Evolutionary conservation across 2,797 vertebrate genomes (phyloP).

Genomic region (Sebastes diaconus): DNA sequence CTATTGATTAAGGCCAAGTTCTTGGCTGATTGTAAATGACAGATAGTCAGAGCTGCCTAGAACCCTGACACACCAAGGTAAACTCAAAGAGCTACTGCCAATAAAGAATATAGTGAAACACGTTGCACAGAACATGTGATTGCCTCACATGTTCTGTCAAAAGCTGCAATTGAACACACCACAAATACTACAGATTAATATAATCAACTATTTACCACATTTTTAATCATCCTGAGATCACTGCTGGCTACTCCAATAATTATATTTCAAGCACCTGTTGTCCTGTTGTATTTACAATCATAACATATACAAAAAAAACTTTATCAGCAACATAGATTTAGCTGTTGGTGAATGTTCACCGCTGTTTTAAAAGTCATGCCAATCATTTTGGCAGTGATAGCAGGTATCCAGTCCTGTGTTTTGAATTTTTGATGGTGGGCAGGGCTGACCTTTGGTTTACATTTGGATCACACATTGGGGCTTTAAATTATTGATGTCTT

Average conservation of each 20-base stretch:
- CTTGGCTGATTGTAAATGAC: conserved; percentile 5
- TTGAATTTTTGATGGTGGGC: conserved; percentile 58
- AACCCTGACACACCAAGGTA: neutral
- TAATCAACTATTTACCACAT: neutral
- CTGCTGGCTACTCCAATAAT: neutral
- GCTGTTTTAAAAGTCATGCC: neutral
- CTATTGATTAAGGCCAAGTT: conserved; percentile 12
- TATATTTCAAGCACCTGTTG: neutral
- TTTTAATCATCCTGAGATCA: neutral
- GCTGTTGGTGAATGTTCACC: neutral
- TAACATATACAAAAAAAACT: neutral
- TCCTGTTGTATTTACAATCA: neutral
- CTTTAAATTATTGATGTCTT: conserved; percentile 60
- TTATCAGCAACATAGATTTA: neutral
- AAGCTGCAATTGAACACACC: neutral
- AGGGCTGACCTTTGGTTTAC: conserved; percentile 66
- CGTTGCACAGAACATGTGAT: neutral
- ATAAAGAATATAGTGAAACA: neutral
- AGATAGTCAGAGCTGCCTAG: neutral
- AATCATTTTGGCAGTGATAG: conserved; percentile 7
- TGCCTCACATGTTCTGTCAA: neutral
- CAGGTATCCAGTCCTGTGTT: conserved; percentile 11
- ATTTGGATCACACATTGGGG: conserved; percentile 53
- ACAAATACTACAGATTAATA: neutral
- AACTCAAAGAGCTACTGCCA: neutral